Conservation (phyloP, 2,797 vertebrate genomes). For the Cirrhinus molitorella region DNA sequence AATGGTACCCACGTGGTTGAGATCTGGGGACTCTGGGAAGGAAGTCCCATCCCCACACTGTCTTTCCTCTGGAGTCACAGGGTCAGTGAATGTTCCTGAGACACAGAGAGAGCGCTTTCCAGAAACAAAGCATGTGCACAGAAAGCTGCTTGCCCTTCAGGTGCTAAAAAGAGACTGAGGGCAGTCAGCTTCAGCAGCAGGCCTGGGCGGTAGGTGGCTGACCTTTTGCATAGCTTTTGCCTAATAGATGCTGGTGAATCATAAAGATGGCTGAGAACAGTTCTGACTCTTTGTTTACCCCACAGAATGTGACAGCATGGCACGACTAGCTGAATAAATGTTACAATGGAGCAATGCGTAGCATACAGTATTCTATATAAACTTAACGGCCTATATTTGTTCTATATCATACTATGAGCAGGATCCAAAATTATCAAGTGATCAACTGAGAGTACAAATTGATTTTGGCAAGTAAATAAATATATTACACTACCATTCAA, state of each 20-base stretch:
- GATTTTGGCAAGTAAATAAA: not conserved
- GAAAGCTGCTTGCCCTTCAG: slow-evolving; percentile 47
- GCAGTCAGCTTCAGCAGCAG: slow-evolving; percentile 30
- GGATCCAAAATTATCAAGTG: slow-evolving; percentile 29
- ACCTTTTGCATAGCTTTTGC: slow-evolving; percentile 27
- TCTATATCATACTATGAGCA: not conserved
- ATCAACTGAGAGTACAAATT: not conserved
- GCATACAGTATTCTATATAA: not conserved
- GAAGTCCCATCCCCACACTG: slow-evolving; percentile 97
- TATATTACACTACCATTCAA: not conserved
- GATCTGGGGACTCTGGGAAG: slow-evolving; percentile 95
- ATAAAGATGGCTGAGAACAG: slow-evolving; percentile 50
- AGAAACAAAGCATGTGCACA: slow-evolving; percentile 63
- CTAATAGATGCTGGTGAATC: slow-evolving; percentile 51
- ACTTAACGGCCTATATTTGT: slow-evolving; percentile 12
- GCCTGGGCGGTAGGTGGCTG: slow-evolving; percentile 1
- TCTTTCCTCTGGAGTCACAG: slow-evolving; percentile 90
- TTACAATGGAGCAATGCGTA: slow-evolving; percentile 26
- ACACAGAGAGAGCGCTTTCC: slow-evolving; percentile 69
- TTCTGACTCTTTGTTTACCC: slow-evolving; percentile 47
- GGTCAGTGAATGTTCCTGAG: slow-evolving; percentile 84
- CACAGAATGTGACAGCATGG: slow-evolving; percentile 43
- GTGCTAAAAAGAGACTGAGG: slow-evolving; percentile 11
- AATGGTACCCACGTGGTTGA: slow-evolving; percentile 85
- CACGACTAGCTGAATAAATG: slow-evolving; percentile 27